Base-by-base conservation (phyloP, 2,888 invertebrate species). In the Leptothorax acervorum region DNA sequence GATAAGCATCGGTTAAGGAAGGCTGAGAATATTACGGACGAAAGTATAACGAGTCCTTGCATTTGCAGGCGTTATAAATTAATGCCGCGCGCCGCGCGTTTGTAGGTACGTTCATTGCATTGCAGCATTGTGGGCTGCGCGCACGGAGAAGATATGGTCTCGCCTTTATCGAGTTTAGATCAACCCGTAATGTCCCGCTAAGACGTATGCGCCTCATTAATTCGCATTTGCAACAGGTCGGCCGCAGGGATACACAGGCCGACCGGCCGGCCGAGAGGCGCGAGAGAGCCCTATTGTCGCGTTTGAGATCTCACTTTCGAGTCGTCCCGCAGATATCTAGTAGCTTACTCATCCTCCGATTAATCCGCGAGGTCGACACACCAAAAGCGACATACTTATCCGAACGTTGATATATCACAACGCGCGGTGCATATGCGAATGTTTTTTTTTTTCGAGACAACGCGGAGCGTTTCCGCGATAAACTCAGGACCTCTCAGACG, bases 121-220 rank as follows among this genome's bases (percentile, higher is more conserved):
- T 79, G 83, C 88, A 90, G 83, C 88, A 90, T 90, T 90, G 88
- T 85, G 87, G 76, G 85, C 82, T 23, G 82, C 75, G 79, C 85
- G 85, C 84, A 76, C 82, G 60, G 23, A 63, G 75, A 74, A 90
- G 86, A 88, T 88, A 89, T 68, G 84, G 84, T 88, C 88, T 86
- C 88, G 75, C 86, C 75, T 92, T 92, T 92, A 92, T 92, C 92
- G 89, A 91, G 92, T 91, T 92, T 92, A 91, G 92, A 92, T 92
- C 92, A 79, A 92, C 90, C 87, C 89, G 91, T 92, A 91, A 92
- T 91, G 91, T 90, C 84, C 88, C 88, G 91, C 87, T 90, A 90
- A 88, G 92, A 92, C 91, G 91, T 92, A 92, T 92, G 90, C 90
- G 85, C 78, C 90, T 92, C 92, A 92, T 92, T 92, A 92, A 92